These are phyloP conservation scores for Plusia festucae DNA, from an alignment of 2,888 invertebrate genomes.

Conservation along the genomic window DNA sequence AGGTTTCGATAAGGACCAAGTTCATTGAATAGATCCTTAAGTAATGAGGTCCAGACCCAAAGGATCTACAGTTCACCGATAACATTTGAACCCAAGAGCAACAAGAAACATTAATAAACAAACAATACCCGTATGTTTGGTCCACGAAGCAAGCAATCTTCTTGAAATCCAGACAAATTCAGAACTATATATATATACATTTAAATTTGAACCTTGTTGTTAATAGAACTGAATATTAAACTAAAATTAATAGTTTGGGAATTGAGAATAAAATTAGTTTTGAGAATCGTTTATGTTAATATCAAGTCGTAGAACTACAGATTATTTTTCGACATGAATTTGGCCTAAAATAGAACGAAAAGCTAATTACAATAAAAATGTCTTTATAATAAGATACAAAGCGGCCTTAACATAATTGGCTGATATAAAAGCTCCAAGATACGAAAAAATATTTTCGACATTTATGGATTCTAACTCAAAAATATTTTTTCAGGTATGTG, in stretches of 20 bases:
- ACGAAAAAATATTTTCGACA: too few relatives aligned
- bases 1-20: too few relatives aligned
- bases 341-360: neutral
- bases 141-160: conserved; percentile 15
- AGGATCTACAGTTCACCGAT: neutral
- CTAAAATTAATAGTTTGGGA: conserved; percentile 1
- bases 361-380: neutral
- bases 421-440: too few relatives aligned
- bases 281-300: neutral
- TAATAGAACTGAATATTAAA: conserved; percentile 11
- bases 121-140: neutral
- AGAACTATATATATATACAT: neutral
- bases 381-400: neutral
- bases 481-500: conserved; percentile 85
- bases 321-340: neutral
- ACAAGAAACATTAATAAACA: neutral
- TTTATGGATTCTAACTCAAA: neutral
- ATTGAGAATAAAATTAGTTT: conserved; percentile 17
- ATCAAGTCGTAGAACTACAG: neutral
- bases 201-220: conserved; percentile 19
- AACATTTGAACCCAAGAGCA: neutral
- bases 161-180: conserved; percentile 2
- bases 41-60: neutral
- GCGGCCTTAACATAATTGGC: neutral
- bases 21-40: neutral